Evolutionary conservation across 2,888 invertebrate species (phyloP), one percentile per base, ranked within the genome.

Genomic region (Aelia acuminata): DNA sequence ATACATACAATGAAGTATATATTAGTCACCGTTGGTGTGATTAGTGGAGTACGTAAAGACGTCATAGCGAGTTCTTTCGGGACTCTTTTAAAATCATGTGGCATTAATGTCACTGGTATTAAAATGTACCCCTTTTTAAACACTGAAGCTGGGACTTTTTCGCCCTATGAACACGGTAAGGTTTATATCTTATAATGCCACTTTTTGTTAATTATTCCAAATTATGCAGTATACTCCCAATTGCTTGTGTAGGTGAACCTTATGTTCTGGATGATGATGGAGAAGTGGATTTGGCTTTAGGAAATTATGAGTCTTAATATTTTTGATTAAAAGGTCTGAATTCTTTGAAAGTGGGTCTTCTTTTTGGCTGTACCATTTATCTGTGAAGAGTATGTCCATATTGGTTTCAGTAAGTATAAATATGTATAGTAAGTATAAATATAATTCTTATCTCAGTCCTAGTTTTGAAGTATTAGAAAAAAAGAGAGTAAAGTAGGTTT

Each of bases 91-190:
- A 99, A 99, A 93, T 96, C 97, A 91, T 97, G 97, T 92, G 98
- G 98, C 49, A 96, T 99, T 90, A 95, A 96, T 93, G 99, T 99
- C 88, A 99, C 99, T 88, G 98, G 98, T 84, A 99, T 99, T 91
- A 99, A 99, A 94, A 99, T 99, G 92, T 99, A 99, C 93, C 99
- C 99, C 0, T 99, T 99, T 92, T 98, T 99, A 90, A 99, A 99
- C 93, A 98, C 99, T 90, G 99, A 99, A 93, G 99, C 99, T 90
- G 99, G 99, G 89, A 99, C 99, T 39, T 99, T 99, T 93, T 99
- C 99, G 18, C 99, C 99, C 0, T 99, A 98, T 92, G 99, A 99
- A 92, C 99, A 99, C 93, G 99, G 99, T 98, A 94, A 5, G 50
- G 20, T 47, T 75, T n/a, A 22, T 26, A 57, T 26, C 57, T 1